phyloP scores from a whole-genome alignment of 2,888 invertebrate genomes.

The Hemithea aestivaria region DNA sequence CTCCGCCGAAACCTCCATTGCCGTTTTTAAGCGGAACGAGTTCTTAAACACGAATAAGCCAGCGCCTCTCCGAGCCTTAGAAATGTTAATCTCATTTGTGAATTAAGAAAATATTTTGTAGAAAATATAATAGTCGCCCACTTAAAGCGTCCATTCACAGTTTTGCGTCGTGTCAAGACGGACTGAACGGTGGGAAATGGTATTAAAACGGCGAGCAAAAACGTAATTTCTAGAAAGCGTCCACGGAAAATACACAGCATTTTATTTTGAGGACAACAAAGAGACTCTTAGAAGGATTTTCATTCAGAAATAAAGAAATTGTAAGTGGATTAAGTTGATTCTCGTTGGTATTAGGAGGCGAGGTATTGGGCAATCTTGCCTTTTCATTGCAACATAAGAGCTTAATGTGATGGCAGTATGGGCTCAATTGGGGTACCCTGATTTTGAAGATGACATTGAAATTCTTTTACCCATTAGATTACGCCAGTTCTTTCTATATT shows the following conservation, averaged over 20 bases:
- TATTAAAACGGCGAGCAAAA: conserved; percentile 44
- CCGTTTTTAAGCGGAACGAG: conserved; percentile 16
- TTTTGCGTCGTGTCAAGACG: conserved; percentile 32
- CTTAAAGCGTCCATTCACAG: conserved; percentile 35
- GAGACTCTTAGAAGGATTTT: conserved; percentile 51
- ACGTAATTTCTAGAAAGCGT: conserved; percentile 42
- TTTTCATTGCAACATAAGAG: conserved; percentile 47
- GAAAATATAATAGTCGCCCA: conserved; percentile 31
- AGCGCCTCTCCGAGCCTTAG: conserved; percentile 15
- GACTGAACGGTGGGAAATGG: conserved; percentile 33
- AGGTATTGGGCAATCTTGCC: conserved; percentile 48
- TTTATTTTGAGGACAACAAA: conserved; percentile 53
- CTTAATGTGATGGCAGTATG: conserved; percentile 12
- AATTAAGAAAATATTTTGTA: conserved; percentile 31
- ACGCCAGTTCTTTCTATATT: no score
- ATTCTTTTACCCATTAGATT: no score
- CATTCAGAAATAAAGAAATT: conserved; percentile 51
- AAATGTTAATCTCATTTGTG: conserved; percentile 24
- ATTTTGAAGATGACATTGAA: no score
- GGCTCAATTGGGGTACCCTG: neutral
- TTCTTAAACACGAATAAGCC: conserved; percentile 19
- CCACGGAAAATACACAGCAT: conserved; percentile 37
- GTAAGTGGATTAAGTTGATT: conserved; percentile 52
- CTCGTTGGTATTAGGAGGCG: conserved; percentile 46
- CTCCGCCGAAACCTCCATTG: conserved; percentile 12